Percentiles rank a stretch among this genome's conserved stretches.
These are phyloP conservation scores for Anas platyrhynchos DNA, from an alignment of 2,113 vertebrate genomes.

Conservation along the genomic window DNA sequence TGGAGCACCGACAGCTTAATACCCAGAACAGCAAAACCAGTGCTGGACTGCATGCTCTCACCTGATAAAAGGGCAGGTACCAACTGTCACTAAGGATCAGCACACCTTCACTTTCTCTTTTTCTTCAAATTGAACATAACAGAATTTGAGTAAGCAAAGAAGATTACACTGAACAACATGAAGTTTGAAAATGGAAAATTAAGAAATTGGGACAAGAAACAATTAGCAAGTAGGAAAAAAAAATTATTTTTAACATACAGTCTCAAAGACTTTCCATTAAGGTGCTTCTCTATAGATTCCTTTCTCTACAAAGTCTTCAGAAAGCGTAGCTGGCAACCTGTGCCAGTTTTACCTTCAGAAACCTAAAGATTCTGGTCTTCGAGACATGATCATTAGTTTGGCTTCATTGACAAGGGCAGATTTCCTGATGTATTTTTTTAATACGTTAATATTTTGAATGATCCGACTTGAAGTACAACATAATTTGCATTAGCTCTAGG, in stretches of 20 bases:
- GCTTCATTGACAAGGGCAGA: not conserved
- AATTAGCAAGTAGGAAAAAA: not conserved
- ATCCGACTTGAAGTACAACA: not conserved
- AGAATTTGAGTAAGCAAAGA: not conserved
- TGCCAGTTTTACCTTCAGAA: not conserved
- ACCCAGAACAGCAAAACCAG: not conserved
- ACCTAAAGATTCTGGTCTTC: not conserved
- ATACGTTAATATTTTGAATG: not conserved
- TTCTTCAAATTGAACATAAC: not conserved
- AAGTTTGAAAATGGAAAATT: not conserved
- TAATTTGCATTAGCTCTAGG: not conserved
- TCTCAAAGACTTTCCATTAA: not conserved
- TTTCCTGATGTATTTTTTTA: not conserved
- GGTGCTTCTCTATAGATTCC: not conserved
- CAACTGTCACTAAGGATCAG: not conserved
- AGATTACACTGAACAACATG: not conserved
- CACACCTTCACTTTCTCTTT: not conserved
- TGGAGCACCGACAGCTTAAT: not conserved
- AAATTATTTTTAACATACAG: not conserved
- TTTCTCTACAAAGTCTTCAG: not conserved
- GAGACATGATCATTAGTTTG: not conserved
- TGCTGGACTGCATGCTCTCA: not conserved
- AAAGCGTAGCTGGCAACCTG: not conserved
- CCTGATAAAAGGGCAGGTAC: not conserved
- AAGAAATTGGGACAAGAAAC: not conserved